Evolutionary conservation across 1,140 invertebrate species (phyloP), one percentile per base, ranked within the genome.

Genomic region (Hycleus cichorii): DNA sequence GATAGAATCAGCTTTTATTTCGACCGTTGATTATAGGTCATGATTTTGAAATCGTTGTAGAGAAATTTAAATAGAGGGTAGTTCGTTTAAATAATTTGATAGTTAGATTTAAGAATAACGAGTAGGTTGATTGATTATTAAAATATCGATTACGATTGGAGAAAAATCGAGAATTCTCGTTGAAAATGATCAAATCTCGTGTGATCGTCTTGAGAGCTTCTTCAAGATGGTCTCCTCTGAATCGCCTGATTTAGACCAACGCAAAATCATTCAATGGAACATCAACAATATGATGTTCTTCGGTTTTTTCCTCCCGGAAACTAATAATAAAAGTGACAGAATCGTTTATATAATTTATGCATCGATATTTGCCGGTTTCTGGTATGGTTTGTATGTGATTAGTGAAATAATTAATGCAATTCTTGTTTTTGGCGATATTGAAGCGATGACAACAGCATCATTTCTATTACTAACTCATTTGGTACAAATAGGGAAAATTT

Each of bases 401-500:
- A 58, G 43, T 39, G 59, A 61, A 49, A 10, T 48, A 4, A 45
- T 44, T 4, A 61, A 61, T 38, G 38, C 57, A 10, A 32, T 57
- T 47, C 3, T 52, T 9, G 39, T 49, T 10, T 49, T 51, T 44
- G 59, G 59, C 4, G 44, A 52, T 18, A 56, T 59, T 8, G 27
- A 51, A 10, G 46, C 59, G 42, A 56, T 62, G 40, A 50, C 57
- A 26, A 40, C 39, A 26, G 57, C 51, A n/a, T 55, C 57, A 6
- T 62, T 59, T n/a, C 38, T 62, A 4, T 43, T 56, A 1, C 24
- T 62, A 4, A 62, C 60, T 3, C 51, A 62, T 51, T 18, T 56
- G 10, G 57, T 56, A 3, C 57, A 62, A 59, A n/a, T 47, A 7
- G 32, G 32, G 0, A 32, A 32, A 32, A 32, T 32, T 32, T 32